Evolutionary conservation across 2,888 invertebrate species (phyloP).

Genomic region (Drepana falcataria): DNA sequence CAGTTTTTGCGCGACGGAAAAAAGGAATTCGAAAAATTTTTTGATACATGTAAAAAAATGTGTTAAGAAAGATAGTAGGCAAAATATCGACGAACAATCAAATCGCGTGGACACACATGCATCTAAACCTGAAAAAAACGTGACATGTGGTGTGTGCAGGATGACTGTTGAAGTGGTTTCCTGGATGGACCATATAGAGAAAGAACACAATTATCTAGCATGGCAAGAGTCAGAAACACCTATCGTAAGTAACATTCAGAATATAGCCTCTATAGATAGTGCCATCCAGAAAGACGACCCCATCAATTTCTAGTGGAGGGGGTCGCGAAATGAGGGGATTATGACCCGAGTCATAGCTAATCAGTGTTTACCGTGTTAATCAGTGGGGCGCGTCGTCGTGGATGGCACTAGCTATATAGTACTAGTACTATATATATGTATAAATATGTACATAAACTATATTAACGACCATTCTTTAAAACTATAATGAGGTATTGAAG

Average conservation of each 20-base stretch:
- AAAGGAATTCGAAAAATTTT: slow-evolving; percentile 25
- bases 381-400: too few relatives aligned
- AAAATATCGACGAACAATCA: background rate
- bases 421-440: too few relatives aligned
- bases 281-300: too few relatives aligned
- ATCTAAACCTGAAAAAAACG: slow-evolving; percentile 8
- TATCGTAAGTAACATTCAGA: slow-evolving; percentile 55
- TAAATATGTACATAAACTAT: too few relatives aligned
- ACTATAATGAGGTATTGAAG: too few relatives aligned
- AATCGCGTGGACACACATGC: slow-evolving; percentile 1
- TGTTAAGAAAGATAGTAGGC: slow-evolving; percentile 22
- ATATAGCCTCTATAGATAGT: background rate
- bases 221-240: slow-evolving; percentile 52
- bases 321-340: too few relatives aligned
- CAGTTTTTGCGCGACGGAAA: slow-evolving; percentile 31
- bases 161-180: slow-evolving; percentile 10
- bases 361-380: too few relatives aligned
- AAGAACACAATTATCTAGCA: slow-evolving; percentile 36
- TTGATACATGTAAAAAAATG: slow-evolving; percentile 31
- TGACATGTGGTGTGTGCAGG: slow-evolving; percentile 29
- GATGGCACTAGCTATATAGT: too few relatives aligned
- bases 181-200: slow-evolving; percentile 31
- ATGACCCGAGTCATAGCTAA: too few relatives aligned
- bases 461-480: too few relatives aligned
- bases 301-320: background rate